A percentile compares a stretch with the other conserved stretches of the same genome.
Evolutionary conservation across 2,888 invertebrate species (phyloP).

Genomic region (Clitarchus hookeri): DNA sequence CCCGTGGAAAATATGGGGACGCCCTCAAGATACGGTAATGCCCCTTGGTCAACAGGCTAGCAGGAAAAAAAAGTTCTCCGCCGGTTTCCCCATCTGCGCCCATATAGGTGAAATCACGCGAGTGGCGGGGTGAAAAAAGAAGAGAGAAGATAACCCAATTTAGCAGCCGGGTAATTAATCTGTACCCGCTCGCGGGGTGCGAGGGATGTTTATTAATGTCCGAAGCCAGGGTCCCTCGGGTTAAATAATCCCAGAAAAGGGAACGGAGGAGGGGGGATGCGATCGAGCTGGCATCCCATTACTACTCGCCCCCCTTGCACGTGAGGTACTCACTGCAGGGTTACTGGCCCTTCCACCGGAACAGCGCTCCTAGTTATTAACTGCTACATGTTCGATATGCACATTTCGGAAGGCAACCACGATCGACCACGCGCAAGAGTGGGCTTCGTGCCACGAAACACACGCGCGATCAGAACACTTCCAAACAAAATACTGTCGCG

Average conservation of each 20-base stretch:
- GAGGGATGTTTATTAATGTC: neutral
- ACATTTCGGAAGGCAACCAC: neutral
- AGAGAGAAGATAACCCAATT: neutral
- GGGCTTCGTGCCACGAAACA: too few relatives aligned
- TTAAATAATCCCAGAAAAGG: neutral
- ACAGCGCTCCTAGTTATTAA: neutral
- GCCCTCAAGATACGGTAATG: conserved; percentile 8
- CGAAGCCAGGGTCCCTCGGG: neutral
- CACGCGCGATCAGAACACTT: too few relatives aligned
- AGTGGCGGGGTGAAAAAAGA: neutral
- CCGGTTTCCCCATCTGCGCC: neutral
- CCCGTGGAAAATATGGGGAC: neutral
- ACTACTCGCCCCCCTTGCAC: neutral
- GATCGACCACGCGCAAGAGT: too few relatives aligned
- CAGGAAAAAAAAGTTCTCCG: neutral
- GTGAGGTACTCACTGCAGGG: neutral
- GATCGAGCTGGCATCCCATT: neutral
- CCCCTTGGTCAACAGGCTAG: neutral
- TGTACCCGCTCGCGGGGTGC: neutral
- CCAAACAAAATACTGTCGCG: too few relatives aligned
- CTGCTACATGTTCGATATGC: neutral
- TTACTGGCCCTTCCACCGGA: neutral
- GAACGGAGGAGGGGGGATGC: neutral
- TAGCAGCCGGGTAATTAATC: neutral
- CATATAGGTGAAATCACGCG: neutral